Evolutionary conservation across 2,888 invertebrate genomes (phyloP).

Genomic region (Ophion obscuratus): DNA sequence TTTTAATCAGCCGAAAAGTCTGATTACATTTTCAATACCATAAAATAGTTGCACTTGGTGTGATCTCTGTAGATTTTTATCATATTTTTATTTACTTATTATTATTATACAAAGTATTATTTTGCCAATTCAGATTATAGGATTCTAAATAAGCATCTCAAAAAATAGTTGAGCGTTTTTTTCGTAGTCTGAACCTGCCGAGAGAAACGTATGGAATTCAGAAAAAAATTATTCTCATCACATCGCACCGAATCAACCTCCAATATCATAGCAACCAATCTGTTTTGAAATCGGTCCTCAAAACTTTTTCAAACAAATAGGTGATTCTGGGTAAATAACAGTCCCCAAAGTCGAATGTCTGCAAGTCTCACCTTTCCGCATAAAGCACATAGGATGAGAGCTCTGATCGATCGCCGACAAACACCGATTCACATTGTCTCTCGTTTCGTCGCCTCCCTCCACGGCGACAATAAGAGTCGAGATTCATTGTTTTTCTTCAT

Average conservation of each 20-base stretch:
- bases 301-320: too few species aligned
- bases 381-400: not conserved
- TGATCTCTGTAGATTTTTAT: too few species aligned
- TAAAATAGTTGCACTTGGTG: too few species aligned
- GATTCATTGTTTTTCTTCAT: constrained; percentile 6
- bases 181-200: not conserved
- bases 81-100: too few species aligned
- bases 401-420: constrained; percentile 44
- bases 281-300: not conserved
- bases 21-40: too few species aligned
- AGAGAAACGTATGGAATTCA: too few species aligned
- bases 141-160: too few species aligned
- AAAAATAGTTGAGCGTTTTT: not conserved
- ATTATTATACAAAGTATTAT: not conserved
- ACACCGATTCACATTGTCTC: constrained; percentile 13
- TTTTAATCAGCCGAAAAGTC: too few species aligned
- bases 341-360: too few species aligned
- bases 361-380: not conserved
- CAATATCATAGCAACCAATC: too few species aligned
- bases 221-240: too few species aligned
- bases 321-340: not conserved
- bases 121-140: not conserved
- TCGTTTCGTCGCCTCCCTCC: constrained; percentile 26
- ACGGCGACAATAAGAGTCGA: not conserved
- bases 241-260: too few species aligned